Evolutionary conservation across 2,888 invertebrate species (phyloP), one percentile per base, ranked within the genome.

Genomic region (Watsonalla cultraria): DNA sequence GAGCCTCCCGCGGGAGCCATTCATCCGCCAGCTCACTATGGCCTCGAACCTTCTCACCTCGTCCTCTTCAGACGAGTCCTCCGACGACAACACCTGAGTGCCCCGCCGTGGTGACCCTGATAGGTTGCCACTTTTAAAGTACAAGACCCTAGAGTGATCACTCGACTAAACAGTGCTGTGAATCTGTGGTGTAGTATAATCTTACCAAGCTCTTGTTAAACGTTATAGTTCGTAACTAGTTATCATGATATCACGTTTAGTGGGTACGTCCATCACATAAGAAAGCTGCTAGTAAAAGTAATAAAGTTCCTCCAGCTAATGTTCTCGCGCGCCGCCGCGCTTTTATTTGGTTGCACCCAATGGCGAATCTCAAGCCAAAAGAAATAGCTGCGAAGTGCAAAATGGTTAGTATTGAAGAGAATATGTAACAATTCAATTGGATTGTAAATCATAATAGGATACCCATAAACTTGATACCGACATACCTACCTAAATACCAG

Each of bases 1-100:
- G 67, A 86, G 92, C 65, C 91, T 92, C 13, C 93, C 92, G 33
- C 91, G 92, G 60, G 92, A 92, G 58, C 94, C 92, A 24, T 92
- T 92, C 64, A 84, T 86, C 65, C 92, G 92, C 51, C 94, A 92
- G 80, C 92, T 92, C 59, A 92, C 92, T 45, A 87, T 93, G 78
- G 94, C 93, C 8, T 90, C 93, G 0, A 92, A 92, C 0, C 82
- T 94, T 9, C 92, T 95, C 58, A 92, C 93, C 70, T 91, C 92
- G 64, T 94, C 94, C 49, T 94, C 94, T 5, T 89, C 89, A 53
- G 90, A 90, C 33, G 91, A 91, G 51, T 90, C 90, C 5, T 90
- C 90, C 2, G 90, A 90, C 55, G 90, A 90, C 54, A 87, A 86
- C 72, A 90, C 89, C 87, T 90, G 90, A 90, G 89, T 87, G 72